Evolutionary conservation across 2,888 invertebrate species (phyloP).

Genomic region (Drosophila ezoana): DNA sequence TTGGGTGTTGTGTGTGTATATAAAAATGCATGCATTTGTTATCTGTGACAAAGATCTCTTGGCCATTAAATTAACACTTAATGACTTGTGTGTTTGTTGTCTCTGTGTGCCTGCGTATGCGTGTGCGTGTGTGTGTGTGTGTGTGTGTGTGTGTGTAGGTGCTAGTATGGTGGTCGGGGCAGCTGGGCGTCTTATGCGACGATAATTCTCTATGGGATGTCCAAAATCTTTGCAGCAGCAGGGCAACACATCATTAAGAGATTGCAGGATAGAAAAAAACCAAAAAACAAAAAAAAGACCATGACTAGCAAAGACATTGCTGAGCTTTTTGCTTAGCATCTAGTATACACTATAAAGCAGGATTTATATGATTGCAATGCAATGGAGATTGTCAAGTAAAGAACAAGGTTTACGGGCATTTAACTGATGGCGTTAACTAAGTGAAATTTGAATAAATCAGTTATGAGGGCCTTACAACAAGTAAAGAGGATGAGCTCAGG

Average conservation of each 20-base stretch:
- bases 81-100: conserved; percentile 73
- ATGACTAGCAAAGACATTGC: conserved; percentile 60
- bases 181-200: conserved; percentile 48
- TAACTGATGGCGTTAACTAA: background rate
- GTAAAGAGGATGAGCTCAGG: no score
- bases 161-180: conserved; percentile 49
- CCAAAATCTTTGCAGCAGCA: conserved; percentile 72
- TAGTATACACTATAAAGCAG: conserved; percentile 38
- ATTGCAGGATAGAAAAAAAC: conserved; percentile 60
- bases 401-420: background rate
- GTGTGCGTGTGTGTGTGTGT: background rate
- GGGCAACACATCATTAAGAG: conserved; percentile 74
- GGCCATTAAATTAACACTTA: conserved; percentile 82
- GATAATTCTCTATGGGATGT: conserved; percentile 62
- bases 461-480: background rate
- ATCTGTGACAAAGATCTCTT: conserved; percentile 80
- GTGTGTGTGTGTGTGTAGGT: conserved; percentile 56
- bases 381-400: conserved; percentile 25
- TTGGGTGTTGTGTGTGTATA: conserved; percentile 36
- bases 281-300: background rate
- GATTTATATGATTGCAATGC: conserved; percentile 28
- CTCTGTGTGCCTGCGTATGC: conserved; percentile 1
- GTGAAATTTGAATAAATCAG: background rate
- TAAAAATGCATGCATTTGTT: conserved; percentile 72
- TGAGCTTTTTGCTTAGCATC: conserved; percentile 60